These are phyloP conservation scores for Sarotherodon lohbergeri DNA, from an alignment of 2,113 vertebrate genomes.

Conservation along the genomic window DNA sequence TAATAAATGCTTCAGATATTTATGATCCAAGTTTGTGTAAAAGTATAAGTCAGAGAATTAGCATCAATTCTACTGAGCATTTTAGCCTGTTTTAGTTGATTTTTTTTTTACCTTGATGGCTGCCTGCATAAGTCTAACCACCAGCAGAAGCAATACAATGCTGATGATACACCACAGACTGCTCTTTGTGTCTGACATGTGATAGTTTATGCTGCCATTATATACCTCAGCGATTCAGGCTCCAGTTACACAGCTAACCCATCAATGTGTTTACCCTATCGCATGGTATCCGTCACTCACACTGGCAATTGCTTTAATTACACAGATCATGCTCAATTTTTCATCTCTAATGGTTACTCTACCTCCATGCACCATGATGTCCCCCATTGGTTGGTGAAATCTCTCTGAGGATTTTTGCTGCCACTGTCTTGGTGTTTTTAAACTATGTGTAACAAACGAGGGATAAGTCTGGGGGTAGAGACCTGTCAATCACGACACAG, in stretches of 20 bases:
- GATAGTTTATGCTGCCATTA: background rate
- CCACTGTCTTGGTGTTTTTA: background rate
- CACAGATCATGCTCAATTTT: background rate
- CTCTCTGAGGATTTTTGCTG: background rate
- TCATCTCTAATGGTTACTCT: background rate
- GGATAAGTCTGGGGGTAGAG: background rate
- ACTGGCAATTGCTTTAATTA: background rate
- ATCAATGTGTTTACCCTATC: background rate
- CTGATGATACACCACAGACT: background rate
- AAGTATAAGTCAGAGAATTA: background rate
- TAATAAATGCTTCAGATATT: background rate
- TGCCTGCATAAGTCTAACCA: background rate
- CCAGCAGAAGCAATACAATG: background rate
- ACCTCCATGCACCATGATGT: background rate
- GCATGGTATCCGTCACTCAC: background rate
- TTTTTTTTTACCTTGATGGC: background rate
- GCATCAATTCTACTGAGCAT: background rate
- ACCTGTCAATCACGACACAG: background rate
- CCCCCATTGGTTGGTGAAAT: background rate
- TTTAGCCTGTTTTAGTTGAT: background rate
- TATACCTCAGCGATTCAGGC: background rate
- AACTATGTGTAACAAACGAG: background rate
- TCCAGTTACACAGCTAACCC: background rate
- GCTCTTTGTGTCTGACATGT: background rate
- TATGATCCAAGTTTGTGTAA: background rate